Conservation (phyloP, 1,140 invertebrate species). For the Cotesia glomerata region DNA sequence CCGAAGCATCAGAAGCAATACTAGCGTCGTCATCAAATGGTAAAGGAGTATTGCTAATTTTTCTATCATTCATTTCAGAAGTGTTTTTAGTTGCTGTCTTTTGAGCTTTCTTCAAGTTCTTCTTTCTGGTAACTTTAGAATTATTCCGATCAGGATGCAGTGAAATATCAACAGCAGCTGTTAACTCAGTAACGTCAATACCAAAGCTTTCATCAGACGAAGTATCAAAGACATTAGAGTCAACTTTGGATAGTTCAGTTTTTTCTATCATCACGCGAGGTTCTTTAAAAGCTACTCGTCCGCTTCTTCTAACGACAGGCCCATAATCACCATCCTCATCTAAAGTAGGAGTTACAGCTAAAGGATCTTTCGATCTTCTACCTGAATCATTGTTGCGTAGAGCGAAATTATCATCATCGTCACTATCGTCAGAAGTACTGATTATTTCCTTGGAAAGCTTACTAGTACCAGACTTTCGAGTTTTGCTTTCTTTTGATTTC, state of each 20-base stretch:
- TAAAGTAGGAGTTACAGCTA: slow-evolving; percentile 21
- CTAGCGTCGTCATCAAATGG: slow-evolving; percentile 41
- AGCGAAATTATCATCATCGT: not conserved
- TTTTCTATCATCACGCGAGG: slow-evolving; percentile 48
- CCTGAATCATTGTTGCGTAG: not conserved
- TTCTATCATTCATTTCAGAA: slow-evolving; percentile 13
- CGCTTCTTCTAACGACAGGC: slow-evolving; percentile 35
- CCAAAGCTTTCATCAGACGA: slow-evolving; percentile 58
- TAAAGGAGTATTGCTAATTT: slow-evolving; percentile 19
- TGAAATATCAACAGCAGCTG: slow-evolving; percentile 50
- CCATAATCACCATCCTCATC: slow-evolving; percentile 32
- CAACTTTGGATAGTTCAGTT: slow-evolving; percentile 45
- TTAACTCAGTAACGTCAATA: slow-evolving; percentile 48
- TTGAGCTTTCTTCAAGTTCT: not conserved
- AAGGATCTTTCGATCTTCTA: slow-evolving; percentile 13
- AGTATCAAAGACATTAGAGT: slow-evolving; percentile 51
- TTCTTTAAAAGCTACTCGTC: slow-evolving; percentile 38
- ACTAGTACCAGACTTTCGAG: not conserved
- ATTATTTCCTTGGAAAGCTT: slow-evolving; percentile 30
- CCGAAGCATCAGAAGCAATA: slow-evolving; percentile 41
- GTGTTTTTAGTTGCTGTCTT: slow-evolving; percentile 16
- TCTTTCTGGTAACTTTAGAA: slow-evolving; percentile 24
- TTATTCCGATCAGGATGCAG: slow-evolving; percentile 42
- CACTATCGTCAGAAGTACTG: slow-evolving; percentile 39
- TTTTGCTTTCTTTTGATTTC: slow-evolving; percentile 31